Evolutionary conservation across 2,113 vertebrate genomes (phyloP).

Genomic region (Hyaena hyaena): DNA sequence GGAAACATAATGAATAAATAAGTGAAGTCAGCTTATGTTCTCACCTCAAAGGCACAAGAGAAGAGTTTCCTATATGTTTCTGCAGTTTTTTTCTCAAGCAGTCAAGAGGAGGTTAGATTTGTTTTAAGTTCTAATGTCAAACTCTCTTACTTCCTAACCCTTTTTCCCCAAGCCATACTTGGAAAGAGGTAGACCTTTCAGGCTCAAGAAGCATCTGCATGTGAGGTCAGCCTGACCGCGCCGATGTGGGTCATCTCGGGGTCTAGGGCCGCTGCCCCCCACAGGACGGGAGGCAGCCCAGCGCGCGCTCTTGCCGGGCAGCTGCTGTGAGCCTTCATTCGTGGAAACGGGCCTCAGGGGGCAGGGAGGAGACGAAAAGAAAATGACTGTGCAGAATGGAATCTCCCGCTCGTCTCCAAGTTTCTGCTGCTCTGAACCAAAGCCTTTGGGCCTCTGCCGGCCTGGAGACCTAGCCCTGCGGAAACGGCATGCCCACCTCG

Average conservation of each 20-base stretch:
- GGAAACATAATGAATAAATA: background rate
- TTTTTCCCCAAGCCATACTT: fast-evolving
- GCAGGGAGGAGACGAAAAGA: background rate
- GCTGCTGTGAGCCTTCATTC: background rate
- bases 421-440: background rate
- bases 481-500: background rate
- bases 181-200: background rate
- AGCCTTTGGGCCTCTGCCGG: background rate
- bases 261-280: background rate
- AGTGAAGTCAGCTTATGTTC: background rate
- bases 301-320: background rate
- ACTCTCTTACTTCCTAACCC: background rate
- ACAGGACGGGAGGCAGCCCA: background rate
- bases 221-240: background rate
- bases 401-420: background rate
- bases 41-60: background rate
- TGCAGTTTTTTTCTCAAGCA: background rate
- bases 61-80: background rate
- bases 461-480: background rate
- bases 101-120: background rate
- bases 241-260: background rate
- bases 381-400: background rate
- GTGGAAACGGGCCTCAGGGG: background rate
- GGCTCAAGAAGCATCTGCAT: background rate
- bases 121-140: background rate